Conservation (phyloP, 2,888 invertebrate genomes). For the Trypoxylon attenuatum region DNA sequence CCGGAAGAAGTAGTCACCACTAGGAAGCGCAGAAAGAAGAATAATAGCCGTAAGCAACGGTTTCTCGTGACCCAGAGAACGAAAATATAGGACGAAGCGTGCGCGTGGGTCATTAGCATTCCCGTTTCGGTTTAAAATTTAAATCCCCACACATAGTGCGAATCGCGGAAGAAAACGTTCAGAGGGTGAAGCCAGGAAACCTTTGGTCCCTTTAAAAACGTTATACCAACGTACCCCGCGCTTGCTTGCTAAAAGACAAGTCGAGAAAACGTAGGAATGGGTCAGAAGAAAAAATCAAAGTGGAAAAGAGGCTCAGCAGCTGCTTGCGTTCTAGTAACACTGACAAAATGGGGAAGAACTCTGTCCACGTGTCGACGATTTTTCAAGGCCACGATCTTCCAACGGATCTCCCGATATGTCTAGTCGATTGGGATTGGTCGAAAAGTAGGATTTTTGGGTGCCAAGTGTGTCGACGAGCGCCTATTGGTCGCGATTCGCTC, state of each 20-base stretch:
- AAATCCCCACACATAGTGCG: conserved; percentile 53
- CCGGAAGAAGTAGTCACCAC: too few species aligned
- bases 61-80: conserved; percentile 59
- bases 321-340: conserved; percentile 32
- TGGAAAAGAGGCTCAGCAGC: conserved; percentile 35
- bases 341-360: conserved; percentile 48
- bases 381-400: conserved; percentile 48
- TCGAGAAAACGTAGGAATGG: conserved; percentile 18
- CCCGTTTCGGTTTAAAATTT: conserved; percentile 52
- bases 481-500: conserved; percentile 32
- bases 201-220: conserved; percentile 55
- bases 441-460: conserved; percentile 23
- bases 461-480: neutral
- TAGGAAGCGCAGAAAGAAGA: neutral
- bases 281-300: neutral
- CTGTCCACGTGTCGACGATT: conserved; percentile 49
- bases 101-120: conserved; percentile 47
- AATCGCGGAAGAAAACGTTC: conserved; percentile 27
- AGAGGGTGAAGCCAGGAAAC: conserved; percentile 29
- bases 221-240: conserved; percentile 41
- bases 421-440: conserved; percentile 48
- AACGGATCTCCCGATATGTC: conserved; percentile 30
- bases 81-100: conserved; percentile 5
- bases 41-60: conserved; percentile 55
- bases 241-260: conserved; percentile 3